Base-by-base conservation (phyloP, 2,888 invertebrate species). In the Zaprionus lineosus region DNA sequence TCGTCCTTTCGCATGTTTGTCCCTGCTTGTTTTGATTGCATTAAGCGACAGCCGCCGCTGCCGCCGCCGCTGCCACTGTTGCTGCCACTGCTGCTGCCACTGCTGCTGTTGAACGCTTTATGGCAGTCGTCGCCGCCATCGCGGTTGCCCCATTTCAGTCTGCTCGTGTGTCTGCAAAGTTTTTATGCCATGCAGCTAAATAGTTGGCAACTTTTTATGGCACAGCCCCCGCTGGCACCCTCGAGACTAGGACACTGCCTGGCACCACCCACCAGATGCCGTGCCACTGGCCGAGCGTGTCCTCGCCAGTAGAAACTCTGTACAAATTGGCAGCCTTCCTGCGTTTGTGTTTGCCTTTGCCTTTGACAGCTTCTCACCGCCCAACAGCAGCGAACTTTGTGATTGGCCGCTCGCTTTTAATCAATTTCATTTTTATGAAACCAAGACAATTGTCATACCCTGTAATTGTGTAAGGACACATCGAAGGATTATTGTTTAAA, bases 101-200 rank as follows among this genome's bases (percentile, higher is more conserved):
- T 44, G 53, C 56, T 62, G 55, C 60, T 55, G 60, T 61, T 72
- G 84, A 76, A 71, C 76, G 83, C 75, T 76, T 76, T 76, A 76
- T 83, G 57, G 64, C 59, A 37, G 50, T 48, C 31, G 51, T n/a
- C 47, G 52, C 43, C 37, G 51, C 14, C 24, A 48, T 52, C 52
- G 64, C 52, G 51, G 71, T 63, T 24, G 46, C 34, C 52, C 52
- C 76, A 60, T 71, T 79, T 68, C 55, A 76, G 84, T 81, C 67
- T 75, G 69, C 61, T 79, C 74, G 71, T 73, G 64, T 84, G 85
- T 87, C 86, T 87, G 75, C 74, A 69, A 79, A 84, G 69, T 86
- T 79, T 75, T 60, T 59, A 58, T 64, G 64, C 73, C 48, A 58
- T 56, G 68, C 70, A 73, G 73, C 77, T 60, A 84, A 78, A 78